Base-by-base conservation (phyloP, 1,140 invertebrate species). In the Lepidurus packardi region DNA sequence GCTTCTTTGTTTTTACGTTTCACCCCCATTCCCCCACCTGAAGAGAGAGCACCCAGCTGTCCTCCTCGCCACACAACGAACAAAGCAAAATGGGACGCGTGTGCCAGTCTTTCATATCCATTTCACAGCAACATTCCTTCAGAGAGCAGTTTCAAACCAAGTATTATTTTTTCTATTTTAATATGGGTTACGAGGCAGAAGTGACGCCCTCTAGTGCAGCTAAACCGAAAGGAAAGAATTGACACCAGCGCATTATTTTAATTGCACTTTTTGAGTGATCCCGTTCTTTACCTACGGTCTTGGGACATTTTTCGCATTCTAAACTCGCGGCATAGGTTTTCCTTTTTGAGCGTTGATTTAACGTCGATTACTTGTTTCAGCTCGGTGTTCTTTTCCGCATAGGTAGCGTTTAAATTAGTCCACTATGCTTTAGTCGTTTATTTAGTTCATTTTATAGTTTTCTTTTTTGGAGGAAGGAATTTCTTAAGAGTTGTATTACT, bases 91-190 rank as follows among this genome's bases (percentile, higher is more conserved):
- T 21, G 53, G 53, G 53, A 65, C 53, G 53, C 16, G 53, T 21
- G 53, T n/a, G 21, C 53, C 53, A 65, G 53, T 65, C 53, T 65
- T 65, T 65, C 53, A 65, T 65, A 65, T 65, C 53, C 53, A 65
- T 65, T 65, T 65, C 53, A 65, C 53, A 65, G 53, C 53, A 65
- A 65, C 53, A 65, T 65, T 65, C 53, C 53, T 65, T n/a, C 53
- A 65, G 21, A 11, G 53, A 65, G 53, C 53, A 65, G 53, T n/a
- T 11, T 65, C 21, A 13, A 65, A n/a, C 53, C 16, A 65, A 21
- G 53, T 65, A 65, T 65, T 65, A 10, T n/a, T 65, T 16, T n/a
- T n/a, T 7, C 9, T n/a, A 7, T n/a, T n/a, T 7, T 47, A 21
- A 7, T 65, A 65, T 65, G 16, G 21, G n/a, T n/a, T 16, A n/a